Evolutionary conservation across 2,113 vertebrate species (phyloP), one percentile per base, ranked within the genome.

Genomic region (Paraplagusia blochii): DNA sequence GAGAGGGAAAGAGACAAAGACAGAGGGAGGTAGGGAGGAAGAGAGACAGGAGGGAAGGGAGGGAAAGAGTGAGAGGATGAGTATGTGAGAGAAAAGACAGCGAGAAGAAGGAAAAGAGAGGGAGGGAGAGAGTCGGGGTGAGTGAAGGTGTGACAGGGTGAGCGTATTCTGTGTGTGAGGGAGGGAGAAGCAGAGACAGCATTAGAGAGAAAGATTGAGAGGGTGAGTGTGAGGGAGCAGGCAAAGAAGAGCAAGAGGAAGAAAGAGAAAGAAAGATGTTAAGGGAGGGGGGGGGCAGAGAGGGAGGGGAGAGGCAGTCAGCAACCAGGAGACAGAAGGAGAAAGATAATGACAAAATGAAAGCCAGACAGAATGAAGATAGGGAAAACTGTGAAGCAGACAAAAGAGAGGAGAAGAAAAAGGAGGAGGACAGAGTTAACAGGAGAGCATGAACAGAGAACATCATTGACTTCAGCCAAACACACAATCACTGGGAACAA

Each of bases 321-420:
- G 71, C 56, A 70, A 76, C 68, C 65, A 66, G 63, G 65, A 83
- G 66, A 81, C 66, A 68, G 69, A 67, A 38, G 45, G 49, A 67
- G 57, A 65, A 64, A 70, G 55, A 71, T 72, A 80, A 83, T 53
- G 69, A 58, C 70, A 69, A 82, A 82, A 83, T 73, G 73, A 83
- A 77, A 79, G 69, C 76, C 68, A 74, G 80, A 77, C 74, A 72
- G 65, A 80, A 79, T 44, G 53, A 77, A 72, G 53, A 75, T 58
- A 48, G 12, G 17, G 14, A 60, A 52, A 70, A 63, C 43, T 40
- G 33, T 53, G 42, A 53, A 56, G 38, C 38, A 40, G 38, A 40
- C 15, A 15, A 51, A 38, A 1, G 44, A 38, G 38, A 11, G 44
- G 45, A 9, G 44, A 40, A 53, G 4, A 40, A 18, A 19, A 19